A percentile compares a stretch with the other conserved stretches of the same genome.
Evolutionary conservation across 1,140 invertebrate genomes (phyloP).

Genomic region (Homarus americanus): DNA sequence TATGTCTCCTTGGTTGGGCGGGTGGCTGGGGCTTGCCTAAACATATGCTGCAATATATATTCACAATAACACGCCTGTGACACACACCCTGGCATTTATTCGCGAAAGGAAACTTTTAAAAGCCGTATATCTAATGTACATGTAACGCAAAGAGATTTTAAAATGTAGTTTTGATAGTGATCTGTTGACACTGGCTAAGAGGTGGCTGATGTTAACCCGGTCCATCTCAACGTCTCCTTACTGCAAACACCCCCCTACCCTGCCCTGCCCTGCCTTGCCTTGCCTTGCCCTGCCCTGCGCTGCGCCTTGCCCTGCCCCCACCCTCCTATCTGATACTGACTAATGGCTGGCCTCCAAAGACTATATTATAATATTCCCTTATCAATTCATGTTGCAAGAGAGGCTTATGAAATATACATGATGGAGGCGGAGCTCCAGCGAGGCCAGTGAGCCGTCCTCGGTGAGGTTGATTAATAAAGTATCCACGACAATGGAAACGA

Average conservation of each 20-base stretch:
- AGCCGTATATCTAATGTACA: constrained; percentile 2
- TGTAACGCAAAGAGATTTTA: neutral
- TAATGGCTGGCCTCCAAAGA: neutral
- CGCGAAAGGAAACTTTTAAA: neutral
- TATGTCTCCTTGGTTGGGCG: too few species aligned
- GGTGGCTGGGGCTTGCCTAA: too few species aligned
- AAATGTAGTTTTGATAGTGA: neutral
- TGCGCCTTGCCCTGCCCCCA: too few species aligned
- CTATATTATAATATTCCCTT: neutral
- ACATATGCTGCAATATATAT: too few species aligned
- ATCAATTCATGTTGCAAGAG: neutral
- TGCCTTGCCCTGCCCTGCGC: too few species aligned
- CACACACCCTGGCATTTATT: neutral
- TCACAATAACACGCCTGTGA: too few species aligned
- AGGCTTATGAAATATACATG: neutral
- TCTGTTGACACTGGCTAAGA: neutral
- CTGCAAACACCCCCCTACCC: too few species aligned
- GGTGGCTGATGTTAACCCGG: neutral
- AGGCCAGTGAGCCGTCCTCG: too few species aligned
- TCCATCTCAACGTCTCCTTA: neutral
- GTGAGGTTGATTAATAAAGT: too few species aligned
- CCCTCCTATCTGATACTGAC: neutral
- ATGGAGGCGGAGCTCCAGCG: neutral
- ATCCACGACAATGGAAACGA: too few species aligned
- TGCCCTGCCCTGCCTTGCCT: neutral